Conservation (phyloP, 2,797 vertebrate species). For the Dendrocincla fuliginosa region DNA sequence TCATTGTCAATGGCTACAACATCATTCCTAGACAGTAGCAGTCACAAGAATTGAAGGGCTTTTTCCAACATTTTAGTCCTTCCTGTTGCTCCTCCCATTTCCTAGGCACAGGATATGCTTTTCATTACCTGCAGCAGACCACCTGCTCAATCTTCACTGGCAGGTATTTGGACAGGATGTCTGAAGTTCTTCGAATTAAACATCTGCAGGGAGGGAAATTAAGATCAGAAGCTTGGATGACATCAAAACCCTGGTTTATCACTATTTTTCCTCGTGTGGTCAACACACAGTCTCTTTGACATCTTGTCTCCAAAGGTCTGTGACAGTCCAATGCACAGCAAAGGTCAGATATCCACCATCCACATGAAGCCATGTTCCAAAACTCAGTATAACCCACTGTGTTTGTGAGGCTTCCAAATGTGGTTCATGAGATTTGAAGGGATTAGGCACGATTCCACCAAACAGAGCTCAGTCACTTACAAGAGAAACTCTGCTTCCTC, state of each 20-base stretch:
- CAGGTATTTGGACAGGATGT: conserved; percentile 97
- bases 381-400: background rate
- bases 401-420: background rate
- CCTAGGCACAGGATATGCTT: background rate
- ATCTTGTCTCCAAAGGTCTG: background rate
- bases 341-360: background rate
- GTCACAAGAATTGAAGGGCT: background rate
- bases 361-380: background rate
- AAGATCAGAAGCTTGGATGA: background rate
- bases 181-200: conserved; percentile 94
- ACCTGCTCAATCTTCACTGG: conserved; percentile 97
- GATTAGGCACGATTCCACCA: background rate
- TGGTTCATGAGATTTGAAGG: background rate
- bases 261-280: background rate
- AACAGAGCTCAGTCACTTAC: background rate
- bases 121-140: conserved; percentile 91
- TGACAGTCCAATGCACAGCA: background rate
- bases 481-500: background rate
- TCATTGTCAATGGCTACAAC: background rate
- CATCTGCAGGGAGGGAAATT: conserved; percentile 79
- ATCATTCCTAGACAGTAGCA: background rate
- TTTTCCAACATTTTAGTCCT: background rate
- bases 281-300: background rate
- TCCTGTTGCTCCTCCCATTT: background rate
- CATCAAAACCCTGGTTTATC: background rate